phyloP scores from a whole-genome alignment of 1,140 invertebrate genomes.

The Aporrectodea caliginosa region DNA sequence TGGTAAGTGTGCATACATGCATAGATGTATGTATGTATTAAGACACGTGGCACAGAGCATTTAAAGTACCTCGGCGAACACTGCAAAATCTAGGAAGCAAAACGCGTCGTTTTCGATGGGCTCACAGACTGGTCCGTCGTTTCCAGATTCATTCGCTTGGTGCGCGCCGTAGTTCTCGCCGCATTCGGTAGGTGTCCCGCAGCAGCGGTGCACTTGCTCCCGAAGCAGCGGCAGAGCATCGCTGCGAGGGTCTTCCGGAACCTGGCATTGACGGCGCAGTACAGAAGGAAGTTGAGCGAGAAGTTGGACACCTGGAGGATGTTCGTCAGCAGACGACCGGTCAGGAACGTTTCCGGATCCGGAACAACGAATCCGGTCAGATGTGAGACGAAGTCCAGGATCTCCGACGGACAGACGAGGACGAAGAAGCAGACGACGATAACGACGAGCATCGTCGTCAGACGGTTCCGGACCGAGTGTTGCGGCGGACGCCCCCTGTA shows the following conservation, averaged over 20 bases:
- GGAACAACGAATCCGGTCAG: neutral
- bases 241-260: neutral
- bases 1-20: too few species aligned
- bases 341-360: neutral
- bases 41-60: neutral
- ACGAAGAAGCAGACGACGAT: slow-evolving; percentile 11
- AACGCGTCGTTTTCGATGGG: neutral
- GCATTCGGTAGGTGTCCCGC: neutral
- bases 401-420: slow-evolving; percentile 12
- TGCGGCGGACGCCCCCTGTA: too few species aligned
- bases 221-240: neutral
- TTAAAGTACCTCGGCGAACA: too few species aligned
- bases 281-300: slow-evolving; percentile 9
- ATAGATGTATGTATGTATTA: neutral
- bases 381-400: neutral
- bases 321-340: neutral
- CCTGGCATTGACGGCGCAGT: slow-evolving; percentile 3
- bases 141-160: neutral
- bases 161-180: neutral
- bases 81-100: too few species aligned
- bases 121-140: neutral
- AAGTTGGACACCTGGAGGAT: neutral
- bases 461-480: neutral
- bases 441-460: slow-evolving; percentile 4
- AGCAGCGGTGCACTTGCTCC: neutral